phyloP scores from a whole-genome alignment of 2,888 invertebrate species.

The Pheosia gnoma region DNA sequence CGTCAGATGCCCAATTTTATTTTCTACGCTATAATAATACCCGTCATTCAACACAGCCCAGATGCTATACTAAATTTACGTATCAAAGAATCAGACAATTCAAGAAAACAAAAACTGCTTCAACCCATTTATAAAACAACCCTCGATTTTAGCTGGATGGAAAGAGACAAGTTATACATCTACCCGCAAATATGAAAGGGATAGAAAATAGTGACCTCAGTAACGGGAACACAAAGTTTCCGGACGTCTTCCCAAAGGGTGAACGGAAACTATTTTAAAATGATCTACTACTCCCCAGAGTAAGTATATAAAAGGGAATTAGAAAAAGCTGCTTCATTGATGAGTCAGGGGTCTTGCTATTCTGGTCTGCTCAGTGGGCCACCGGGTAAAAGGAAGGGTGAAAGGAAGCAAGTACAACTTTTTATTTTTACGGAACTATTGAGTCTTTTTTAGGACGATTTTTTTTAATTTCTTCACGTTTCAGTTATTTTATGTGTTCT shows the following conservation, averaged over 20 bases:
- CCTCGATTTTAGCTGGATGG: constrained; percentile 57
- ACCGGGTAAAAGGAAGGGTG: constrained; percentile 62
- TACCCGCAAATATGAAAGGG: constrained; percentile 42
- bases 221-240: constrained; percentile 71
- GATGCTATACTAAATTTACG: constrained; percentile 54
- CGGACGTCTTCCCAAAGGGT: constrained; percentile 68
- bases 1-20: neutral
- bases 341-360: constrained; percentile 35
- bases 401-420: constrained; percentile 37
- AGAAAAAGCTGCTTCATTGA: constrained; percentile 43
- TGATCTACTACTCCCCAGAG: constrained; percentile 54
- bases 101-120: constrained; percentile 47
- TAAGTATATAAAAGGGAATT: constrained; percentile 27
- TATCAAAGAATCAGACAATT: constrained; percentile 50
- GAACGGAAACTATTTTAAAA: constrained; percentile 47
- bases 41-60: constrained; percentile 28
- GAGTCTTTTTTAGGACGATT: constrained; percentile 16
- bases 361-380: constrained; percentile 62
- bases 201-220: constrained; percentile 40
- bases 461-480: neutral
- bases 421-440: constrained; percentile 31
- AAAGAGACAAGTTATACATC: constrained; percentile 42
- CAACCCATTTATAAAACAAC: constrained; percentile 56
- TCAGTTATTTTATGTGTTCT: neutral
- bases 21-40: constrained; percentile 8